Evolutionary conservation across 2,888 invertebrate species (phyloP).

Genomic region (Eudasyphora cyanicolor): DNA sequence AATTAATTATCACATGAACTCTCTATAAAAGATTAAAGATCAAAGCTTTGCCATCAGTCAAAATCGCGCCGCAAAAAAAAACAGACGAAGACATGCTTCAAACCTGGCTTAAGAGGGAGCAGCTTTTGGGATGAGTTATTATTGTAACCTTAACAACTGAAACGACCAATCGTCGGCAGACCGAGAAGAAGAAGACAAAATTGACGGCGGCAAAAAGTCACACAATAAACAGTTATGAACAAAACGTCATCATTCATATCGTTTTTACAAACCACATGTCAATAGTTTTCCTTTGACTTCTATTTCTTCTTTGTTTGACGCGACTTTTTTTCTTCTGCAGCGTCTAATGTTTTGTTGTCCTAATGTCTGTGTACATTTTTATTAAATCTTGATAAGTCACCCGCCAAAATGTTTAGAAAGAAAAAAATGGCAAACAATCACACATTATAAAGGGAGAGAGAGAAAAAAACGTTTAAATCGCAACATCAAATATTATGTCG

Average conservation of each 20-base stretch:
- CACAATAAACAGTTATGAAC: conserved; percentile 22
- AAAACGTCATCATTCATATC: conserved; percentile 56
- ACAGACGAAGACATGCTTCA: background rate
- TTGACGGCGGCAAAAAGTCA: background rate
- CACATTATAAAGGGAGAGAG: conserved; percentile 4
- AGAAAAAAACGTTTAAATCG: conserved; percentile 36
- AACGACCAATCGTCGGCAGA: too few relatives aligned
- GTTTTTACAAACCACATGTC: conserved; percentile 60
- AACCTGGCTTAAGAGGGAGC: conserved; percentile 44
- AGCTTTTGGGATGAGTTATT: conserved; percentile 62
- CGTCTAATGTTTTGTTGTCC: too few relatives aligned
- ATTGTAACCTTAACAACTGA: conserved; percentile 36
- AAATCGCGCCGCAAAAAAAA: background rate
- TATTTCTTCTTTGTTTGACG: background rate
- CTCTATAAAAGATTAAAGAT: conserved; percentile 53
- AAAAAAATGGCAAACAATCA: conserved; percentile 32
- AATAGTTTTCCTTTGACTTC: conserved; percentile 32
- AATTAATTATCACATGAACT: conserved; percentile 63
- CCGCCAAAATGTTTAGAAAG: background rate
- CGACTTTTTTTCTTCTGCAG: too few relatives aligned
- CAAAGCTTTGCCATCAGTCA: conserved; percentile 53
- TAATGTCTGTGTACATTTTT: too few relatives aligned
- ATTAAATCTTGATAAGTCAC: conserved; percentile 57
- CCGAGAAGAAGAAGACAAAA: too few relatives aligned
- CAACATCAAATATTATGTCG: conserved; percentile 20